phyloP scores from a whole-genome alignment of 2,797 vertebrate genomes.

The Phrynocephalus forsythii region DNA sequence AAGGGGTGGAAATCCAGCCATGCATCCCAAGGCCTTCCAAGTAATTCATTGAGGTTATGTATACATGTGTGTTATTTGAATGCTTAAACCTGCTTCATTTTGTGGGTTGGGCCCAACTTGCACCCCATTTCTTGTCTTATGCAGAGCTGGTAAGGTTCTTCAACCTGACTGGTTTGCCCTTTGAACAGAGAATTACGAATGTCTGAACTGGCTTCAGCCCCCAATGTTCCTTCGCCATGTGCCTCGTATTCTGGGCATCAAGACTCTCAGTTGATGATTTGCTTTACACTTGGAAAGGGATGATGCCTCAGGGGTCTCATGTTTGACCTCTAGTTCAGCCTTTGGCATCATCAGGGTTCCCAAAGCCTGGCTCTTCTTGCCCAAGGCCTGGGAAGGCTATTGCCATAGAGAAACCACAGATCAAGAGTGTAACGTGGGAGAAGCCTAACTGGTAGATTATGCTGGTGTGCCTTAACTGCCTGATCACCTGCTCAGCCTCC shows the following conservation, averaged over 20 bases:
- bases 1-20: not conserved
- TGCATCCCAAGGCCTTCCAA: not conserved
- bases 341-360: not conserved
- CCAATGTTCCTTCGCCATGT: not conserved
- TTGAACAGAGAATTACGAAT: not conserved
- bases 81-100: too few species aligned
- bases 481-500: constrained; percentile 79
- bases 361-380: not conserved
- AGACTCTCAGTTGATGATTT: too few species aligned
- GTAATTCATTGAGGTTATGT: not conserved
- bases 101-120: too few species aligned
- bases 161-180: not conserved
- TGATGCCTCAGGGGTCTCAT: not conserved
- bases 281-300: not conserved
- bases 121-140: not conserved
- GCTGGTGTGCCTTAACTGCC: constrained; percentile 68
- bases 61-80: not conserved
- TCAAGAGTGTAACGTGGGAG: not conserved
- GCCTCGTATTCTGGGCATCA: too few species aligned
- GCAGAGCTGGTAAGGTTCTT: not conserved
- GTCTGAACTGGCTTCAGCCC: not conserved
- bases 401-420: not conserved
- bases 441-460: not conserved
- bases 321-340: not conserved
- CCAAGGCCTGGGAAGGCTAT: too few species aligned